Evolutionary conservation across 2,888 invertebrate species (phyloP).

Genomic region (Cryptocephalus primarius): DNA sequence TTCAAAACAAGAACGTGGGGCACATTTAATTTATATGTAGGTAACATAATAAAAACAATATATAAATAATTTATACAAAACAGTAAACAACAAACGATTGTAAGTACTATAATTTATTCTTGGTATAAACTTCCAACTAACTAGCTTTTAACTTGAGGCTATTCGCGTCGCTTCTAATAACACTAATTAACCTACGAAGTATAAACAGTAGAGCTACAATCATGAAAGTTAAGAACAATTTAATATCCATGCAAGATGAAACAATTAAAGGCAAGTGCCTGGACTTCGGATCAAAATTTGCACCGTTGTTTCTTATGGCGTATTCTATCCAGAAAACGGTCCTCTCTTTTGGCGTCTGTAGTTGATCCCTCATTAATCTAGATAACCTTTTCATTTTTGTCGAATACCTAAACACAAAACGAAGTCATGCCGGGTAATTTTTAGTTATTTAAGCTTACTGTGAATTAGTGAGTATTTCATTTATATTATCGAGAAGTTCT

Average conservation of each 20-base stretch:
- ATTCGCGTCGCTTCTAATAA: too few species aligned
- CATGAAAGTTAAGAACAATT: constrained; percentile 4
- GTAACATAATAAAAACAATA: too few species aligned
- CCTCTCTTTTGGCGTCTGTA: constrained; percentile 13
- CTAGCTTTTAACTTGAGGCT: too few species aligned
- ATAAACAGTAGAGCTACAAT: background rate
- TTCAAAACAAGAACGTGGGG: too few species aligned
- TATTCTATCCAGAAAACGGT: constrained; percentile 17
- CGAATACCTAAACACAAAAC: constrained; percentile 9
- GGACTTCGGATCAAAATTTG: constrained; percentile 9
- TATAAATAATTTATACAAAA: too few species aligned
- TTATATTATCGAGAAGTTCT: background rate
- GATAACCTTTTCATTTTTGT: constrained; percentile 12
- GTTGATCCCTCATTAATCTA: constrained; percentile 11
- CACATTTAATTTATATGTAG: too few species aligned
- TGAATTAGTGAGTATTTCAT: background rate
- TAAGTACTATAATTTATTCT: too few species aligned
- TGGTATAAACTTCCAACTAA: too few species aligned
- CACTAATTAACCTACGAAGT: too few species aligned
- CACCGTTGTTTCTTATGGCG: constrained; percentile 12
- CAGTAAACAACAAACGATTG: too few species aligned
- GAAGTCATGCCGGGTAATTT: background rate
- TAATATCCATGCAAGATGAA: constrained; percentile 7
- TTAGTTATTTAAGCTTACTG: background rate
- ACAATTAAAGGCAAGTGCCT: constrained; percentile 8